Base-by-base conservation (phyloP, 2,888 invertebrate species). In the Andrena dorsata region DNA sequence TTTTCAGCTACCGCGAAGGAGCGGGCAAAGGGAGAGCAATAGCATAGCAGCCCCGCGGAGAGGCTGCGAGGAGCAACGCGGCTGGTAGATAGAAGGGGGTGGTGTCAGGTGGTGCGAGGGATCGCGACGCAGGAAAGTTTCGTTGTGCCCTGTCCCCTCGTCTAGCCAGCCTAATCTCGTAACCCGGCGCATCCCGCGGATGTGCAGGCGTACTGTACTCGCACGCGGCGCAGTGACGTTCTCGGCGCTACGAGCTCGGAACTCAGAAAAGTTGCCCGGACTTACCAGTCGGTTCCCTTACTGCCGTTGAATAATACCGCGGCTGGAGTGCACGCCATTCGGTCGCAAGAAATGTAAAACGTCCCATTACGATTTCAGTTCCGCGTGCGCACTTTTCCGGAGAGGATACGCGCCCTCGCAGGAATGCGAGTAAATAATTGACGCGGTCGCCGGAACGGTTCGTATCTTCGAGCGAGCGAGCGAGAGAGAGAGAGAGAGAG, bases 281-380 rank as follows among this genome's bases (percentile, higher is more conserved):
- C 81, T 84, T 71, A 77, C 16, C 16, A 41, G 70, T 63, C 73
- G 49, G 78, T 80, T 75, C 72, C 53, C 66, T 66, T 71, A 30
- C 76, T 30, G 76, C 35, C 75, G 64, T 58, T 80, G 85, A 87
- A 86, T 87, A 86, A 86, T 86, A 82, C 70, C 77, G 76, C 28
- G 32, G 30, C 60, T 26, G 51, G 61, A 16, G 41, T 65, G 47
- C 47, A 35, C 63, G 75, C 64, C 76, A 72, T 71, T 85, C 81
- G 66, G 82, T 82, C 82, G 76, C 84, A 72, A 65, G 74, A 86
- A 83, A 88, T 83, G 88, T 81, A 82, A 88, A 84, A 77, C 83
- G 72, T 47, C 26, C 74, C 83, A 69, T 88, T 86, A 88, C 84
- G 82, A 80, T 86, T 86, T 84, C 76, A 87, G 63, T 60, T 41